These are phyloP conservation scores for Natrix natrix DNA, from an alignment of 2,797 vertebrate species.

Conservation along the genomic window DNA sequence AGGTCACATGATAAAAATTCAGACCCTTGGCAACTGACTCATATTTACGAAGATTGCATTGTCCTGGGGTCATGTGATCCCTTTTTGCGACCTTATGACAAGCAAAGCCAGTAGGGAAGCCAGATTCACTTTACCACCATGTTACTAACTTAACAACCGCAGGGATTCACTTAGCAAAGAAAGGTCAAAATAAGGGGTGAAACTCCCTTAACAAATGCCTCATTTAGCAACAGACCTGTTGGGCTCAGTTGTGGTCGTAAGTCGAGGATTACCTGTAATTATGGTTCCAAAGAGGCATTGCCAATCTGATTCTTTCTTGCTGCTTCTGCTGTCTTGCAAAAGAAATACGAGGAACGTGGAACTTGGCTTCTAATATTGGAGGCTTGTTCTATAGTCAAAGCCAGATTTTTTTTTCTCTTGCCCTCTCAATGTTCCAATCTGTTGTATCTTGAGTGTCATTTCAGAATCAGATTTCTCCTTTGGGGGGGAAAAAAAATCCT, in stretches of 20 bases:
- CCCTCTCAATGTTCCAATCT: background rate
- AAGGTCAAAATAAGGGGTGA: background rate
- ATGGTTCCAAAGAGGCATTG: background rate
- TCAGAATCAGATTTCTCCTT: background rate
- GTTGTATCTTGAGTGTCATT: fast-evolving
- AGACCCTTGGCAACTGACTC: background rate
- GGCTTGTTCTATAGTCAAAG: conserved; percentile 2
- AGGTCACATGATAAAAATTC: too few relatives aligned
- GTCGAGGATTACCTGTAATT: background rate
- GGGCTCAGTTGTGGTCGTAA: background rate
- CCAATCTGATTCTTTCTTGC: background rate
- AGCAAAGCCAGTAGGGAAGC: background rate
- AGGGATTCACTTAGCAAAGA: background rate
- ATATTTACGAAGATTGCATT: background rate
- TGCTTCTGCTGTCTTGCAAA: background rate
- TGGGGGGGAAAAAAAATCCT: background rate
- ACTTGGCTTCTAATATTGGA: background rate
- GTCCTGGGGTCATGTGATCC: background rate
- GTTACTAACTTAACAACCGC: background rate
- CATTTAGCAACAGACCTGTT: background rate
- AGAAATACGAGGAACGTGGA: conserved; percentile 26
- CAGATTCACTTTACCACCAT: background rate
- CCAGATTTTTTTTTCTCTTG: background rate
- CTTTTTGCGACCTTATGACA: background rate
- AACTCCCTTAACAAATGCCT: background rate